Base-by-base conservation (phyloP, 2,113 vertebrate species). In the Callipepla squamata region DNA sequence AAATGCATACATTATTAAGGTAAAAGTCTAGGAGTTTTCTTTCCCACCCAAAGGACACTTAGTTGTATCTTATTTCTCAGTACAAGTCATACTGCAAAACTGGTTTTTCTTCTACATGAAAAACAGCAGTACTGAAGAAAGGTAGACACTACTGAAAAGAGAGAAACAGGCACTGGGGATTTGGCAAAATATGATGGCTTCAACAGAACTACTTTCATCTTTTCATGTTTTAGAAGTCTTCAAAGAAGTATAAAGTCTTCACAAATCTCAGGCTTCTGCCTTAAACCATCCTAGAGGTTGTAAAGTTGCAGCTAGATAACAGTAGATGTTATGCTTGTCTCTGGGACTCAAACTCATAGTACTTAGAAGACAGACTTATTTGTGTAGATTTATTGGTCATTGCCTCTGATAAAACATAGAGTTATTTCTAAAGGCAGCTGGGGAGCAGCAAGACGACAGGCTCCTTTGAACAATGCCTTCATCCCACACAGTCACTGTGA, bases 231-330 rank as follows among this genome's bases (percentile, higher is more conserved):
- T 63, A 74, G 12, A 22, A 84, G 58, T 38, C 85, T 88, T 90
- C 61, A 75, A 82, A 76, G 89, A 67, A 75, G 13, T 50, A 57
- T 57, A 81, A 92, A 87, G 87, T 83, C 90, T 96, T 89, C 66
- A 91, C 81, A 92, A 93, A 93, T 79, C 69, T 79, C 93, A 94
- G 48, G 53, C 25, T 90, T 93, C 62, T 89, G n/a, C 87, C 62
- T 83, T 85, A 93, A 90, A 85, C 45, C 28, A 69, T 86, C 50
- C 58, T 51, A 70, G 68, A 76, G 42, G 38, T 81, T 87, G 50
- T 91, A 66, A 88, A 96, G 45, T 67, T 79, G 76, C 89, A 89
- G 17, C 47, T 87, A 67, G 79, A 87, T 38, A 91, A 78, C 18
- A 19, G 68, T 16, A 87, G 76, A 88, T 61, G 13, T 91, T 81